These are phyloP conservation scores for Octodonta nipae DNA, from an alignment of 2,888 invertebrate species.

Conservation along the genomic window DNA sequence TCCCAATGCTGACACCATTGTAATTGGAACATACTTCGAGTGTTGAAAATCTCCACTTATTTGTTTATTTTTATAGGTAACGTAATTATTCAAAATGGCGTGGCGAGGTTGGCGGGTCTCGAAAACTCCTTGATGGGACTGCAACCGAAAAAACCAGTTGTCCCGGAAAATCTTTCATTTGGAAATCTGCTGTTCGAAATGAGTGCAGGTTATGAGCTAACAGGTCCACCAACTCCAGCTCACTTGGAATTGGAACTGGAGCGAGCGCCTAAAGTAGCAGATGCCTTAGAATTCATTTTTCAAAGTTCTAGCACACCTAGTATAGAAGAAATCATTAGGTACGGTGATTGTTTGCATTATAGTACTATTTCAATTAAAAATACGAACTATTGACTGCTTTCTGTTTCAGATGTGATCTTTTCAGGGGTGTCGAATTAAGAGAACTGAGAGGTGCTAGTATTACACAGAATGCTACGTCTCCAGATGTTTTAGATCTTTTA, in stretches of 20 bases:
- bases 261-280: constrained; percentile 61
- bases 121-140: constrained; percentile 76
- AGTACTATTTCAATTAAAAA: too few relatives aligned
- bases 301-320: constrained; percentile 55
- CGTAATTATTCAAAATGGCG: constrained; percentile 81
- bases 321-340: constrained; percentile 63
- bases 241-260: constrained; percentile 58
- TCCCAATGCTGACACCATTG: too few relatives aligned
- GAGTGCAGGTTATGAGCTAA: constrained; percentile 73
- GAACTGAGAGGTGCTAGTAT: constrained; percentile 75
- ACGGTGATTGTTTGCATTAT: constrained; percentile 2
- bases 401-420: constrained; percentile 59
- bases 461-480: constrained; percentile 35
- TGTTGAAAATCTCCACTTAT: too few relatives aligned
- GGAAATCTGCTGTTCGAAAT: constrained; percentile 84
- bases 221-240: constrained; percentile 59
- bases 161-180: constrained; percentile 56
- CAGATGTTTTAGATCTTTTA: constrained; percentile 28
- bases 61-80: constrained; percentile 75
- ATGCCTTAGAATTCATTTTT: constrained; percentile 66
- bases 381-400: background rate
- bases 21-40: too few relatives aligned
- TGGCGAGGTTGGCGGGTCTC: constrained; percentile 74
- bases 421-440: constrained; percentile 75
- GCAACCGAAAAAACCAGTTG: constrained; percentile 41